phyloP scores from a whole-genome alignment of 2,888 invertebrate genomes.

The Uloborus plumipes region DNA sequence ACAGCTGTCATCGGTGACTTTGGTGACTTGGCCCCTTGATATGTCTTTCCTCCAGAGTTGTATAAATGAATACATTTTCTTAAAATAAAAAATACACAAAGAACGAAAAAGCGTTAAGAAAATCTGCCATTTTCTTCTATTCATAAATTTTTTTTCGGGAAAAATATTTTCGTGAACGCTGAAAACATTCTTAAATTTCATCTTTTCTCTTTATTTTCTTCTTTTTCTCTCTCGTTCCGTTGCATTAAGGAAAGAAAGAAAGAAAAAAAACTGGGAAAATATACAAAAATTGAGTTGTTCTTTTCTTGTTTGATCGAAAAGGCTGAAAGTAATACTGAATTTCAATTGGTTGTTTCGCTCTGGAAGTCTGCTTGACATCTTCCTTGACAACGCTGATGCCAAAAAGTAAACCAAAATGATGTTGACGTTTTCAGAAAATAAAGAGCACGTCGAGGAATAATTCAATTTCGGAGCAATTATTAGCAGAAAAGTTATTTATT shows the following conservation, averaged over 20 bases:
- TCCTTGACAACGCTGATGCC: too few species aligned
- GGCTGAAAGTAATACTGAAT: constrained; percentile 11
- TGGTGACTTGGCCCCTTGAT: constrained; percentile 18
- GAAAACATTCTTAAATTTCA: constrained; percentile 1
- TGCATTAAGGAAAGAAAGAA: background rate
- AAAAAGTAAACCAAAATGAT: too few species aligned
- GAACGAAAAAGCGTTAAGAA: constrained; percentile 1
- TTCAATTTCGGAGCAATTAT: too few species aligned
- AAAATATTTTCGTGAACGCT: background rate
- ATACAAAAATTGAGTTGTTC: constrained; percentile 25
- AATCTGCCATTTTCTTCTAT: too few species aligned
- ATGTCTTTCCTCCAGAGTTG: constrained; percentile 17
- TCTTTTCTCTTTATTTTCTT: background rate
- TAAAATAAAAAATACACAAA: background rate
- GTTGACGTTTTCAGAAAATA: too few species aligned
- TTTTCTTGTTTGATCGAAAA: constrained; percentile 11
- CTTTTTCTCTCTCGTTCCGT: background rate
- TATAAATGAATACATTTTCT: constrained; percentile 54
- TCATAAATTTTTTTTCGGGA: background rate
- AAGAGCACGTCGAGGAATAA: too few species aligned
- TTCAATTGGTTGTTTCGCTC: constrained; percentile 7
- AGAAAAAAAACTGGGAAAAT: background rate
- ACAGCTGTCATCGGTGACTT: constrained; percentile 51
- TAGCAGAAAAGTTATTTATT: too few species aligned
- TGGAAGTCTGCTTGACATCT: too few species aligned